Evolutionary conservation across 92 coral and sea anemone genomes (phyloP).

Genomic region (Metridium senile): DNA sequence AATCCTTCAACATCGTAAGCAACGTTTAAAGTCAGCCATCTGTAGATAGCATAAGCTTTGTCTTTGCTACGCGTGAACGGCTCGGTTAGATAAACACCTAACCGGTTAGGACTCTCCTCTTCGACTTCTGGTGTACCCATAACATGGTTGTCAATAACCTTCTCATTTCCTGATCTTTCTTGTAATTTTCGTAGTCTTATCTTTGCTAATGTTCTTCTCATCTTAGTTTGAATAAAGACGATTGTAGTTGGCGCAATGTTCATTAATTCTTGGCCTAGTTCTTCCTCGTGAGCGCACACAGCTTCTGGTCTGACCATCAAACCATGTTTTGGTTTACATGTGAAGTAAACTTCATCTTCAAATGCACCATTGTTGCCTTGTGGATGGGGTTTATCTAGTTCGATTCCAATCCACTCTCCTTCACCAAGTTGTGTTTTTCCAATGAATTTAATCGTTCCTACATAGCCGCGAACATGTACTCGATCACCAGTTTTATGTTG

Average conservation of each 20-base stretch:
- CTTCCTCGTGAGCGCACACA: constrained; percentile 49
- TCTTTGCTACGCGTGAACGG: constrained; percentile 54
- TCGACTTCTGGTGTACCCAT: constrained; percentile 56
- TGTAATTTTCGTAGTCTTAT: constrained; percentile 63
- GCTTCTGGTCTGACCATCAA: constrained; percentile 67
- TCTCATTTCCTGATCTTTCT: constrained; percentile 65
- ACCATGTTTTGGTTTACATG: constrained; percentile 70
- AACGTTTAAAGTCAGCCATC: constrained; percentile 77
- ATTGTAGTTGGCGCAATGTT: constrained; percentile 57
- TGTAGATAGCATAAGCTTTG: constrained; percentile 77
- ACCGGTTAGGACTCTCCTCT: constrained; percentile 48
- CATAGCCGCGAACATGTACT: constrained; percentile 74
- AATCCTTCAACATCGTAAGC: constrained; percentile 74
- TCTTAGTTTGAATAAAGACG: constrained; percentile 51
- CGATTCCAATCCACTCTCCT: constrained; percentile 75
- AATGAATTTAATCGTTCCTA: constrained; percentile 63
- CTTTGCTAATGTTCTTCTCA: constrained; percentile 51
- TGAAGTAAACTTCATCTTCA: constrained; percentile 39
- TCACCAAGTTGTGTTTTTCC: constrained; percentile 64
- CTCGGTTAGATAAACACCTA: constrained; percentile 73
- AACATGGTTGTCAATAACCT: constrained; percentile 64
- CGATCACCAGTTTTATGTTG: constrained; percentile 49
- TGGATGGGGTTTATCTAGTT: constrained; percentile 55
- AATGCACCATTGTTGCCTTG: constrained; percentile 72
- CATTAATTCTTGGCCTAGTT: constrained; percentile 12